Percentiles rank a stretch among this genome's conserved stretches.
These are phyloP conservation scores for Odontophorus gujanensis DNA, from an alignment of 2,113 vertebrate genomes.

Conservation along the genomic window DNA sequence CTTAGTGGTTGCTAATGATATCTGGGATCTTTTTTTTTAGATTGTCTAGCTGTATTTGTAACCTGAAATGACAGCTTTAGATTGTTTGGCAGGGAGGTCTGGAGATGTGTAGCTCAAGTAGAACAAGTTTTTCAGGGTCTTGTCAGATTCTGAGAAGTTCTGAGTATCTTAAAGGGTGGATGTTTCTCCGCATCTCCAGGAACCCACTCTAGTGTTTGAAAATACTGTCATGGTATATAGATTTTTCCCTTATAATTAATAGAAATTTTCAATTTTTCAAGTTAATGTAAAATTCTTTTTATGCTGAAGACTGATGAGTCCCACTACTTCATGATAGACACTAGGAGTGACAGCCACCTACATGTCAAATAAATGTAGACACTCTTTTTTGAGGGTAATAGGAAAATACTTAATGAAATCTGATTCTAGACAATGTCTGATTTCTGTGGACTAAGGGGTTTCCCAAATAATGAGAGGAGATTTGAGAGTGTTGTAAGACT, in stretches of 20 bases:
- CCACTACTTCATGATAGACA: background rate
- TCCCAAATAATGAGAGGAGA: background rate
- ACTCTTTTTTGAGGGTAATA: background rate
- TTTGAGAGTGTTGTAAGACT: background rate
- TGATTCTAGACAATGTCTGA: background rate
- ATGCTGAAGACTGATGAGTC: background rate
- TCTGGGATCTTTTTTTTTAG: background rate
- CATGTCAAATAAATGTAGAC: background rate
- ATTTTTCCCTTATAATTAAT: background rate
- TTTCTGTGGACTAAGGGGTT: background rate
- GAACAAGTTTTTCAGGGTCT: background rate
- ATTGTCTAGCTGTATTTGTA: background rate
- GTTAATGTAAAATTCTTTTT: background rate
- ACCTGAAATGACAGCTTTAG: background rate
- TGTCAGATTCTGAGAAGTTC: background rate
- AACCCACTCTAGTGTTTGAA: background rate
- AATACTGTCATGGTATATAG: background rate
- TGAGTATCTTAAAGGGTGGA: background rate
- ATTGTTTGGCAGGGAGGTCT: background rate
- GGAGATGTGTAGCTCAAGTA: background rate
- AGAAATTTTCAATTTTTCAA: background rate
- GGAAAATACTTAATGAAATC: background rate
- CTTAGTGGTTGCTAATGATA: background rate
- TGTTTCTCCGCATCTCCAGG: background rate
- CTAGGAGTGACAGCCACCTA: background rate